Evolutionary conservation across 1,140 invertebrate genomes (phyloP).

Genomic region (Drosophila orena): DNA sequence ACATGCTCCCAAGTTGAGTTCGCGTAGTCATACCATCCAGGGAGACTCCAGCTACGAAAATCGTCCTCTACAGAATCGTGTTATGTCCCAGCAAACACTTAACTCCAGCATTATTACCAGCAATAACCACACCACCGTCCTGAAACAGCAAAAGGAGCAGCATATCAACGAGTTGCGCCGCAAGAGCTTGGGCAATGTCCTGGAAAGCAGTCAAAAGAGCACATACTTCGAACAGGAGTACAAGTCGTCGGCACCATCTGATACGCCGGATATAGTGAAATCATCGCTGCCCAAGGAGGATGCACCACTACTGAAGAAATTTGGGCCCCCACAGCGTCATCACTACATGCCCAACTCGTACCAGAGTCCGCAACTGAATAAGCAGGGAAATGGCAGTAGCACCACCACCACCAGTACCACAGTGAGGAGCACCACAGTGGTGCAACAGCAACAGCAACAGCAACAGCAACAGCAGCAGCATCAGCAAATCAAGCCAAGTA

Average conservation of each 20-base stretch:
- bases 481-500: conserved; percentile 59
- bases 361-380: conserved; percentile 69
- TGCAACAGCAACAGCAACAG: conserved; percentile 24
- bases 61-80: conserved; percentile 43
- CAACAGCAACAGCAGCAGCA: conserved; percentile 15
- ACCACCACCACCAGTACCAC: conserved; percentile 16
- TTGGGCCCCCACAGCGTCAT: conserved; percentile 79
- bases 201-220: conserved; percentile 47
- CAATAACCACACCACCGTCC: conserved; percentile 14
- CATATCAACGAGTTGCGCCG: conserved; percentile 58
- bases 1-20: conserved; percentile 38
- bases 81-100: conserved; percentile 63
- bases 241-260: conserved; percentile 76
- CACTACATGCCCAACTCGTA: conserved; percentile 82
- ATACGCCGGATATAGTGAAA: conserved; percentile 82
- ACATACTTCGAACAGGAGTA: conserved; percentile 62
- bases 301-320: conserved; percentile 77
- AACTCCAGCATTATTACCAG: conserved; percentile 9
- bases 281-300: conserved; percentile 81
- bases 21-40: conserved; percentile 59
- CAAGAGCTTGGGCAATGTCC: conserved; percentile 72
- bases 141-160: conserved; percentile 29
- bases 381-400: conserved; percentile 10
- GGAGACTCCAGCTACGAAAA: conserved; percentile 29
- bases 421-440: conserved; percentile 23